Conservation (phyloP, 2,888 invertebrate genomes). For the Cheilosia variabilis region DNA sequence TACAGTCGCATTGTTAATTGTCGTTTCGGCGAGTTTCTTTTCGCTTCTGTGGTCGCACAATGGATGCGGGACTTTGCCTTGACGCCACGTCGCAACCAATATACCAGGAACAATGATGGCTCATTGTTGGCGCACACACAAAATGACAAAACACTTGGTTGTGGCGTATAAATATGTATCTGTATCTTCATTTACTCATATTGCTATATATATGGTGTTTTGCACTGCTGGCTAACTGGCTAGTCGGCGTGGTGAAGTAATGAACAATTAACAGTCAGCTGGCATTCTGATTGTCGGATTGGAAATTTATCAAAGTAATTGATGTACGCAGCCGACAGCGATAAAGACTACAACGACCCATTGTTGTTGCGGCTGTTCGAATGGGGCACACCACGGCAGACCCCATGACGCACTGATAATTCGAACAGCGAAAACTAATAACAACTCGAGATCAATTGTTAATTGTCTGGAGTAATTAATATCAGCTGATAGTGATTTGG, state of each 20-base stretch:
- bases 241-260: not conserved
- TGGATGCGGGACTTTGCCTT: constrained; percentile 27
- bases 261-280: constrained; percentile 34
- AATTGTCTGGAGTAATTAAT: constrained; percentile 28
- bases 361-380: constrained; percentile 2
- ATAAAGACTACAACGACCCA: constrained; percentile 18
- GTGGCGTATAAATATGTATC: not conserved
- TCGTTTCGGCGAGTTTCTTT: not conserved
- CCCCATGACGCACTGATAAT: constrained; percentile 4
- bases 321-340: constrained; percentile 30
- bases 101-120: not conserved
- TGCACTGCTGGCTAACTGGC: not conserved
- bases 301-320: constrained; percentile 49
- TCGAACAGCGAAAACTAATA: constrained; percentile 3
- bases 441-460: constrained; percentile 1
- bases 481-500: constrained; percentile 30
- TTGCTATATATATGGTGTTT: not conserved
- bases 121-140: constrained; percentile 36
- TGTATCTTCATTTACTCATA: not conserved
- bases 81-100: constrained; percentile 27
- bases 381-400: not conserved
- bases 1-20: not conserved
- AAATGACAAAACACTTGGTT: constrained; percentile 16
- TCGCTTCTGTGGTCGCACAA: constrained; percentile 42
- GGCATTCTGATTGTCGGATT: constrained; percentile 34